Base-by-base conservation (phyloP, 2,888 invertebrate genomes). In the Electrophaes corylata region DNA sequence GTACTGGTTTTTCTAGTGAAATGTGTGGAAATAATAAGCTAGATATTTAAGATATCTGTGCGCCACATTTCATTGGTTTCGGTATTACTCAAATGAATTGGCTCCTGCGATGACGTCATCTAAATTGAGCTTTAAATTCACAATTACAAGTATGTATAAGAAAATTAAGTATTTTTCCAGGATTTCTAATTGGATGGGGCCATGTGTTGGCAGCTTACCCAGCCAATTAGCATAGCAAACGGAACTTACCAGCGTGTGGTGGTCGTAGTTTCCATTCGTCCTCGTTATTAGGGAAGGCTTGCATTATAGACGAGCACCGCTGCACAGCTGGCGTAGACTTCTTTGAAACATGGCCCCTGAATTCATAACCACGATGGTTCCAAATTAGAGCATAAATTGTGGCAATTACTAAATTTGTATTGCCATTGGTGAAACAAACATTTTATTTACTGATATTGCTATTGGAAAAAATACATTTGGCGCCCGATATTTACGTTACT, bases 191-290 rank as follows among this genome's bases (percentile, higher is more conserved):
- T 79, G 79, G 69, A 68, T 68, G 69, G 67, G 71, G 64, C 64
- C 69, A 72, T 67, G 72, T 75, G 79, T 73, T 80, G 75, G 77
- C 74, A 74, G 78, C 76, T 83, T 78, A 84, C 77, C 77, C 79
- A 66, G 65, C 79, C 77, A 83, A 84, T 85, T 84, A 85, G 83
- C 81, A 83, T 84, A 78, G 81, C 77, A 77, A 84, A 81, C 78
- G 78, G 73, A 75, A 76, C 74, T 79, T 71, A 68, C 73, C 67
- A 56, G 66, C 54, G 67, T 72, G 68, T 65, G 70, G 74, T 72
- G 68, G 61, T 64, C 70, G 77, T 64, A 77, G 81, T 78, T 82
- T 74, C 66, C 69, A 75, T 78, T 76, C 71, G 71, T 71, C 74
- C 71, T 73, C 69, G 77, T 78, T 79, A 75, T 75, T 73, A 62